These are phyloP conservation scores for Amblyornis subalaris DNA, from an alignment of 2,113 vertebrate genomes.

Conservation along the genomic window DNA sequence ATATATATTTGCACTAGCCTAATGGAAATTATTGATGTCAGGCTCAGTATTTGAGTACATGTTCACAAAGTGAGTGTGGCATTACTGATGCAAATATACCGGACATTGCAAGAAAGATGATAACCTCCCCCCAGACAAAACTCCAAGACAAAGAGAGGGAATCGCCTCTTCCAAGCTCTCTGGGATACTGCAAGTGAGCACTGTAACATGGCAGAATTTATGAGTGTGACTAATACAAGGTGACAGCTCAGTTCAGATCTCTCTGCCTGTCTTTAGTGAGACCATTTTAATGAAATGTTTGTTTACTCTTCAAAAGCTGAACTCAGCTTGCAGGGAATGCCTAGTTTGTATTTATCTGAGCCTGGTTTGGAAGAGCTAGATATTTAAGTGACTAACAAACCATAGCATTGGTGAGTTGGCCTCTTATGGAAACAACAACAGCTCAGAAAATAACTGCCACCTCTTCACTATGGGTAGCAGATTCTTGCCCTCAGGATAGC, in stretches of 20 bases:
- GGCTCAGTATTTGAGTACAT: neutral
- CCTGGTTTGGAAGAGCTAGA: slow-evolving; percentile 51
- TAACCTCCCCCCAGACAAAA: neutral
- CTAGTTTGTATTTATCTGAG: slow-evolving; percentile 44
- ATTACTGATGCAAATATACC: neutral
- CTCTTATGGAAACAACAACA: slow-evolving; percentile 34
- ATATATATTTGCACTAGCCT: neutral
- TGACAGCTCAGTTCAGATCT: slow-evolving; percentile 73
- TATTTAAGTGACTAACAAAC: slow-evolving; percentile 49
- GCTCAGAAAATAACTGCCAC: slow-evolving; percentile 53
- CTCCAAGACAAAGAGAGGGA: neutral
- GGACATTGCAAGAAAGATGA: neutral
- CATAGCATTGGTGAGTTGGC: slow-evolving; percentile 27
- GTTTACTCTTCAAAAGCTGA: slow-evolving; percentile 65
- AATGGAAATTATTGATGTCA: neutral
- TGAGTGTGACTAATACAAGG: slow-evolving; percentile 70
- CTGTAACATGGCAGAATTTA: slow-evolving; percentile 55
- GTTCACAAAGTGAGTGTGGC: neutral
- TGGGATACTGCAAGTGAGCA: slow-evolving; percentile 49
- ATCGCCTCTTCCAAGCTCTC: slow-evolving; percentile 11
- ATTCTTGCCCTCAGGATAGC: slow-evolving; percentile 57
- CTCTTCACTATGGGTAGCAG: slow-evolving; percentile 31
- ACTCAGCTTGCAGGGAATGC: slow-evolving; percentile 15
- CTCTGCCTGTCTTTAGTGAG: slow-evolving; percentile 54
- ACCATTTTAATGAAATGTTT: slow-evolving; percentile 71